Evolutionary conservation across 2,797 vertebrate species (phyloP).

Genomic region (Geotrypetes seraphini): DNA sequence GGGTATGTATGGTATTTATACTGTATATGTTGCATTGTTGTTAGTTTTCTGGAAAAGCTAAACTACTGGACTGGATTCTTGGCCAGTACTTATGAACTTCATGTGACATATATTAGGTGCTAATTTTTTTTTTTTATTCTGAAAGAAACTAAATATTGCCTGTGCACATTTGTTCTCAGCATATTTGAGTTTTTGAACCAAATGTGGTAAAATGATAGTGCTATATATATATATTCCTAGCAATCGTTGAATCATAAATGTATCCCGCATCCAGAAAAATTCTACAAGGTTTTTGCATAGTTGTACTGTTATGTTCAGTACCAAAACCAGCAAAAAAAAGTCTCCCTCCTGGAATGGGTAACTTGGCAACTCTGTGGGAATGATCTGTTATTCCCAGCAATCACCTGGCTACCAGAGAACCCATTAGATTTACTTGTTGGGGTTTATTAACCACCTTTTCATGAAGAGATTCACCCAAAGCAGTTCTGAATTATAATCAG

Average conservation of each 20-base stretch:
- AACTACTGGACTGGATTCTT: conserved; percentile 27
- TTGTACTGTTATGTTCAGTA: conserved; percentile 61
- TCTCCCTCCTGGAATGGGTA: no score
- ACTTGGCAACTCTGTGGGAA: no score
- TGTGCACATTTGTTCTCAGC: conserved; percentile 52
- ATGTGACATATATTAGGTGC: no score
- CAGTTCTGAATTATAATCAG: no score
- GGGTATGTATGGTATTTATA: no score
- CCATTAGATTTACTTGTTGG: no score
- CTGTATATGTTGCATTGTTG: conserved; percentile 18
- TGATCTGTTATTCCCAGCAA: no score
- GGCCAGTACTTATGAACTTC: no score
- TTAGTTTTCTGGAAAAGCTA: conserved; percentile 12
- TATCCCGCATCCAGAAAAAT: conserved; percentile 57
- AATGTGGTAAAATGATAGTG: conserved; percentile 52
- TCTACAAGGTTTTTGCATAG: conserved; percentile 67
- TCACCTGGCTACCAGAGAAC: no score
- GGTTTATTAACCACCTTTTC: no score
- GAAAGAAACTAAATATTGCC: conserved; percentile 57
- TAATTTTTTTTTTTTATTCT: conserved; percentile 45
- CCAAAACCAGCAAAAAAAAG: no score
- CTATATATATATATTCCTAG: conserved; percentile 53
- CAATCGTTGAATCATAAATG: conserved; percentile 56
- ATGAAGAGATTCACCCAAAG: no score
- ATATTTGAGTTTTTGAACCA: conserved; percentile 53